These are phyloP conservation scores for Athetis lepigone DNA, from an alignment of 2,888 invertebrate species.

Conservation along the genomic window DNA sequence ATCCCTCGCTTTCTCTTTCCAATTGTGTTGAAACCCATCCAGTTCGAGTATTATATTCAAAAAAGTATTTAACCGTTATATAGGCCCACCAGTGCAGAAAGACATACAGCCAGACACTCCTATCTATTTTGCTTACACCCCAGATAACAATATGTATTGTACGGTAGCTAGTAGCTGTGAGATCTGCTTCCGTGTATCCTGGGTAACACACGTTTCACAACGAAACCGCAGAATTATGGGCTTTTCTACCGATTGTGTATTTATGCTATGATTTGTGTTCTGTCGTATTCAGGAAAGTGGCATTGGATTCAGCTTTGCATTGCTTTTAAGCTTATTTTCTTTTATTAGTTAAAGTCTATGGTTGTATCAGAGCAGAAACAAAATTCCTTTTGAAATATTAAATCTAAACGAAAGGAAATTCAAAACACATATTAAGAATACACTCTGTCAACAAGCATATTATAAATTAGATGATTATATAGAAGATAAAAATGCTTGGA, in stretches of 20 bases:
- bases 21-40: no score
- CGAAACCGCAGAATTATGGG: slow-evolving; percentile 34
- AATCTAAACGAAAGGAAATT: no score
- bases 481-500: no score
- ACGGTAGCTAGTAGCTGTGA: slow-evolving; percentile 12
- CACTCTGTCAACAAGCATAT: no score
- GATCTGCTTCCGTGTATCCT: slow-evolving; percentile 24
- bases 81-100: background rate
- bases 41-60: slow-evolving; percentile 4
- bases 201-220: slow-evolving; percentile 24
- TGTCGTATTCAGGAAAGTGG: slow-evolving; percentile 5
- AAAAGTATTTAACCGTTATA: background rate
- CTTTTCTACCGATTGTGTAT: slow-evolving; percentile 7
- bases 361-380: background rate
- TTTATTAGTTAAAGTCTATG: background rate
- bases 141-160: slow-evolving; percentile 38
- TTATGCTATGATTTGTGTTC: slow-evolving; percentile 35
- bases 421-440: no score
- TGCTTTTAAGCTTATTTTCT: background rate
- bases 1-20: no score
- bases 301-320: slow-evolving; percentile 17
- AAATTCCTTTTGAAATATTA: no score
- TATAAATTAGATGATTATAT: no score
- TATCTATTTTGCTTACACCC: slow-evolving; percentile 14
- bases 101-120: slow-evolving; percentile 6